Evolutionary conservation across 2,888 invertebrate genomes (phyloP).

Genomic region (Limnephilus marmoratus): DNA sequence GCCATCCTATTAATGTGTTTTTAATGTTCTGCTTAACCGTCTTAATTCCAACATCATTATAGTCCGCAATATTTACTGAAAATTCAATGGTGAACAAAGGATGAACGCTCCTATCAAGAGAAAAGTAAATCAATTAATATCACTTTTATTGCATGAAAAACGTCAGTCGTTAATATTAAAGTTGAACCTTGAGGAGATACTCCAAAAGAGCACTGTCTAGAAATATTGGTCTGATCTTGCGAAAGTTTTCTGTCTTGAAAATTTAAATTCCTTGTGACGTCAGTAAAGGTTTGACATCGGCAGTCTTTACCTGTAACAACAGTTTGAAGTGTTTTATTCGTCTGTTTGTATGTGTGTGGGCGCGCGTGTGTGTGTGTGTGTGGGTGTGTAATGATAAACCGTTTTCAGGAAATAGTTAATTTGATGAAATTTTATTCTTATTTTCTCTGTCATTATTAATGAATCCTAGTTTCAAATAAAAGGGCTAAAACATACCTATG

Average conservation of each 20-base stretch:
- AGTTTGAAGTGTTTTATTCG: no score
- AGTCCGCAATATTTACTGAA: conserved; percentile 26
- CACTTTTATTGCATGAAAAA: conserved; percentile 27
- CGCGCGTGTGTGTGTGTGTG: no score
- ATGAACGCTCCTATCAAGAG: background rate
- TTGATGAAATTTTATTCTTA: no score
- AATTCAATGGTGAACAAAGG: conserved; percentile 27
- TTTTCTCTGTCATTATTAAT: no score
- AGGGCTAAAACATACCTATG: no score
- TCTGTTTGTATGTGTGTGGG: no score
- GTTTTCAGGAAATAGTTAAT: no score
- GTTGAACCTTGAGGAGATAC: background rate
- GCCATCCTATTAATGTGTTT: conserved; percentile 43
- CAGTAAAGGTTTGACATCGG: no score
- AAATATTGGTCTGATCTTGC: background rate
- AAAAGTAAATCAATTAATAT: conserved; percentile 38
- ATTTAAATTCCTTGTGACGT: background rate
- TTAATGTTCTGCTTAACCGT: conserved; percentile 44
- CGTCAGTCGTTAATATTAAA: conserved; percentile 15
- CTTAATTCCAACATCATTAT: conserved; percentile 42
- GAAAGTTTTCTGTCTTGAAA: background rate
- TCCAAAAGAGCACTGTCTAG: background rate
- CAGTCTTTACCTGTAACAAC: no score
- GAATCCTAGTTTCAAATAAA: no score
- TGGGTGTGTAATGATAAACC: no score